Evolutionary conservation across 2,888 invertebrate species (phyloP).

Genomic region (Fissipunctia ypsillon): DNA sequence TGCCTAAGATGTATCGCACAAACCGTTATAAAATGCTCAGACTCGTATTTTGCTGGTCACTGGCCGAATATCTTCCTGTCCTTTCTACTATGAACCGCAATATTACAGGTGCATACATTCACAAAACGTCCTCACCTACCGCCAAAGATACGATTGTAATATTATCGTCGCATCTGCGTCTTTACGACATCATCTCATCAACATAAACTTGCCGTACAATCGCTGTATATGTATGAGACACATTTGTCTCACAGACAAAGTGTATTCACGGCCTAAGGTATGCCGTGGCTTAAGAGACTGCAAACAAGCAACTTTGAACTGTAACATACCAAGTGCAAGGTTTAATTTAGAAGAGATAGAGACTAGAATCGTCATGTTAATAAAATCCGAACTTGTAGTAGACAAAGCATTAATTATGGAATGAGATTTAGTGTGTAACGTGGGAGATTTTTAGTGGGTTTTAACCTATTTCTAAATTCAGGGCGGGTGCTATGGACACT

Average conservation of each 20-base stretch:
- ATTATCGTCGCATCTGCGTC: slow-evolving; percentile 65
- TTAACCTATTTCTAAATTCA: slow-evolving; percentile 55
- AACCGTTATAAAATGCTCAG: background rate
- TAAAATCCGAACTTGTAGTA: slow-evolving; percentile 76
- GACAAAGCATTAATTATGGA: slow-evolving; percentile 79
- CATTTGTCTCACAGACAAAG: slow-evolving; percentile 81
- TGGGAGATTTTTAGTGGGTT: slow-evolving; percentile 61
- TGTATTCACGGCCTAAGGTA: slow-evolving; percentile 78
- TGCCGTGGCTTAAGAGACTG: slow-evolving; percentile 59
- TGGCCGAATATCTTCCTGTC: too few species aligned
- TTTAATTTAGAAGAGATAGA: slow-evolving; percentile 22
- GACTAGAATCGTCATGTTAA: slow-evolving; percentile 71
- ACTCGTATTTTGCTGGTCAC: background rate
- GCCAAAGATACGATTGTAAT: slow-evolving; percentile 51
- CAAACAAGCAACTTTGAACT: slow-evolving; percentile 40
- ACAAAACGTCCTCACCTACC: slow-evolving; percentile 20
- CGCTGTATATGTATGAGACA: slow-evolving; percentile 76
- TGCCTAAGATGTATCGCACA: too few species aligned
- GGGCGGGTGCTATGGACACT: slow-evolving; percentile 6
- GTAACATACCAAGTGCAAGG: slow-evolving; percentile 29
- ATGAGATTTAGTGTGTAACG: slow-evolving; percentile 72
- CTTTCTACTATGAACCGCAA: background rate
- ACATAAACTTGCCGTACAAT: slow-evolving; percentile 68
- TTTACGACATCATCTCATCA: slow-evolving; percentile 66
- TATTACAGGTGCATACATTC: slow-evolving; percentile 28